Base-by-base conservation (phyloP, 1,140 invertebrate species). In the Augochlora pura region DNA sequence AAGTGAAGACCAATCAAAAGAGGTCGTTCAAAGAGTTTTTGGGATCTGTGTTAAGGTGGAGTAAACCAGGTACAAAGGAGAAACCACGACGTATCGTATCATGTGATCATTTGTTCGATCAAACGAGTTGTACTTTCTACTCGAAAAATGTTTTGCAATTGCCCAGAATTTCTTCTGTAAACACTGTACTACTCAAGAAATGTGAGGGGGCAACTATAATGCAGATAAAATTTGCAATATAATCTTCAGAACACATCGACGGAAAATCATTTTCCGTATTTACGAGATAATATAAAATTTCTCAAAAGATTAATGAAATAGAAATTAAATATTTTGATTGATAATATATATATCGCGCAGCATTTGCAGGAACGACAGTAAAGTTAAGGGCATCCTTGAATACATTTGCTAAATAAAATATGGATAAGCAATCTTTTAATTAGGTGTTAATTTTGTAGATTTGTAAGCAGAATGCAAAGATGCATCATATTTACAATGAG, bases 11-110 rank as follows among this genome's bases (percentile, higher is more conserved):
- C 9, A 16, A 7, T 49, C 54, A 39, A 21, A 81, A 14, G 12
- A 70, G 57, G 42, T 69, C 75, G 0, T 32, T 87, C 9, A 87
- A 81, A n/a, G 74, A 52, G 25, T 54, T 86, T 25, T 62, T 87
- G 6, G 38, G 46, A 0, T 80, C 76, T n/a, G 23, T 87, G 10
- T 63, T 83, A 0, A 70, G 59, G 12, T 81, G 81, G 73, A 75
- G 54, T 2, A 69, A n/a, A 38, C 70, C 84, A 3, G 9, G 3
- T 4, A 21, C 5, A 5, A 49, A 75, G 16, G 27, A 80, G 0
- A 68, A 6, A 32, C 21, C 42, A 10, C 64, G 16, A 21, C 25
- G 16, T 16, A 60, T 49, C 10, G 27, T 42, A 14, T 57, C 64
- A 5, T 54, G 23, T 16, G 42, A 68, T 16, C 23, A 68, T 42